Conservation (phyloP, 2,888 invertebrate species). For the Callosobruchus maculatus region DNA sequence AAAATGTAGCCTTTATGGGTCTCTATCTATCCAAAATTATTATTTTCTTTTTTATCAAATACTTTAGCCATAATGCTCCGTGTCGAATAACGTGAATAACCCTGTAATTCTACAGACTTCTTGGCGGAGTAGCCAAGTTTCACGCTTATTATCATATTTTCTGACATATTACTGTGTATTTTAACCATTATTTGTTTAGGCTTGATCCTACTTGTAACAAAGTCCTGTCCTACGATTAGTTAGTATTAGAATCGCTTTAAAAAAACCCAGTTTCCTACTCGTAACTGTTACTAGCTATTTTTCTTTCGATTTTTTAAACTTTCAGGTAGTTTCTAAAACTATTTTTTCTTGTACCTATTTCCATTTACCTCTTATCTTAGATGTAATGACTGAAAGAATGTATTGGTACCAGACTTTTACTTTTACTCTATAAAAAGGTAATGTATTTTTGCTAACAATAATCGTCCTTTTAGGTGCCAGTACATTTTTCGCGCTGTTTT, state of each 20-base stretch:
- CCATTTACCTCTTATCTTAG: slow-evolving; percentile 1
- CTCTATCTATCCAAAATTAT: too few relatives aligned
- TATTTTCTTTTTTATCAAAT: too few relatives aligned
- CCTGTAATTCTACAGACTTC: too few relatives aligned
- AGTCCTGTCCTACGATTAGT: neutral
- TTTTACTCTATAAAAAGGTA: neutral
- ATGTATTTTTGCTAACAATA: neutral
- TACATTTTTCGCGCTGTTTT: slow-evolving; percentile 18
- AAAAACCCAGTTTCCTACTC: neutral
- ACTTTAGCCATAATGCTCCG: too few relatives aligned
- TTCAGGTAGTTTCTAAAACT: neutral
- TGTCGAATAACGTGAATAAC: too few relatives aligned
- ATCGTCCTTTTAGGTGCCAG: neutral
- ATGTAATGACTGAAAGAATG: neutral
- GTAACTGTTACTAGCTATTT: neutral
- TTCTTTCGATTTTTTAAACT: neutral
- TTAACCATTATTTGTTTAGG: neutral
- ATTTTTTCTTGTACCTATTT: slow-evolving; percentile 1
- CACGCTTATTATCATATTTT: too few relatives aligned
- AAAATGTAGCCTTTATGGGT: too few relatives aligned
- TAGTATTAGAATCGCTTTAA: neutral
- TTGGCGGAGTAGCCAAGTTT: too few relatives aligned
- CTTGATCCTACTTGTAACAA: neutral
- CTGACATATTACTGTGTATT: too few relatives aligned
- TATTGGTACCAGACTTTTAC: neutral